Evolutionary conservation across 2,113 vertebrate genomes (phyloP), one percentile per base, ranked within the genome.

Genomic region (Coptodon rendalli): DNA sequence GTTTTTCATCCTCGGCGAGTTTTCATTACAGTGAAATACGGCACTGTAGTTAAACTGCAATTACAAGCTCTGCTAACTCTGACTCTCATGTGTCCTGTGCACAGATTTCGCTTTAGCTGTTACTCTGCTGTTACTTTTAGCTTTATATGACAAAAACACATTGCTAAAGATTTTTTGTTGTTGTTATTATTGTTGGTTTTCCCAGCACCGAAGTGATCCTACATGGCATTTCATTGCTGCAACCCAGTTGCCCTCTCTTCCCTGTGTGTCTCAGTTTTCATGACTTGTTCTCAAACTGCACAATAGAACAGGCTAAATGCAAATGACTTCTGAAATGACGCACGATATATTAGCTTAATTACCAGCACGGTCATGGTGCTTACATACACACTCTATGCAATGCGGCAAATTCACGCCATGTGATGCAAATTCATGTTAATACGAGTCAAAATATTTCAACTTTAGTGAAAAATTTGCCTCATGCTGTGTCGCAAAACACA

Each of bases 21-120:
- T 85, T 73, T 52, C 36, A 80, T 80, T 56, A 31, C 45, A 50
- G 71, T 76, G 71, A 76, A 76, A 76, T 16, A 13, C 22, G 43
- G 76, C 6, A 3, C 11, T 50, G 9, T 2, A 13, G 52, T 79
- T 43, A 82, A 54, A 34, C 17, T 82, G 34, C 10, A n/a, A 9
- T 80, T 82, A 76, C 11, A 9, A 19, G 45, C 45, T 31, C 52
- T 6, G 17, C 68, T 84, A 22, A 24, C 40, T 29, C 36, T 10
- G 11, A 82, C 29, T 61, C 38, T 29, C 10, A 1, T 9, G 56
- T 13, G 24, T n/a, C 38, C 7, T 13, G 10, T 24, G n/a, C 52
- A 40, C 31, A 48, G 71, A 27, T 29, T 73, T 76, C 0, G 9
- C 43, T 29, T 76, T 48, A 48, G 68, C 1, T 12, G 3, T 29